A percentile compares a stretch with the other conserved stretches of the same genome.
phyloP scores from a whole-genome alignment of 2,113 vertebrate genomes.

The Notothenia rossii region DNA sequence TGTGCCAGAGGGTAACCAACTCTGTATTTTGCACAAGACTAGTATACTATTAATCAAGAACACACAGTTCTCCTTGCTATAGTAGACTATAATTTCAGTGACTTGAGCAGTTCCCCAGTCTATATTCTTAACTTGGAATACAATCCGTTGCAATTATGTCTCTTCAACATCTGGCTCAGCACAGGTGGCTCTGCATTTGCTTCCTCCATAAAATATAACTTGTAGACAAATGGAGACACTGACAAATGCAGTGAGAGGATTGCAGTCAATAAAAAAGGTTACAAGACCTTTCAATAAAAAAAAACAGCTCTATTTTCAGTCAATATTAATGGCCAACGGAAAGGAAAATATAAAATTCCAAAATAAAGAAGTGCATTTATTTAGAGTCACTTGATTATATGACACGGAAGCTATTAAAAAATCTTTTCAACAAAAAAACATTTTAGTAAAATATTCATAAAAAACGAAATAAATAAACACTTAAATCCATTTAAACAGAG shows the following conservation, averaged over 20 bases:
- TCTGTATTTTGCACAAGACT: not conserved
- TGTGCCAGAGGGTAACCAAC: not conserved
- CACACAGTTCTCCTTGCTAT: not conserved
- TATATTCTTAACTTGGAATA: not conserved
- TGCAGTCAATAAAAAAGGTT: not conserved
- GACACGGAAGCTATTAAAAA: no score
- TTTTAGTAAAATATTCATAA: no score
- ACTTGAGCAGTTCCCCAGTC: not conserved
- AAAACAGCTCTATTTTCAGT: no score
- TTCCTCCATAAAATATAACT: slow-evolving; percentile 24
- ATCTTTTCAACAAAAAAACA: no score
- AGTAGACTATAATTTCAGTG: not conserved
- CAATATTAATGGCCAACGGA: not conserved
- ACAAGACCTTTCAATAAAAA: not conserved
- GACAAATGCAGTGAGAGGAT: slow-evolving; percentile 19
- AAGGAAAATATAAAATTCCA: not conserved
- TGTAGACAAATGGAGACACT: slow-evolving; percentile 28
- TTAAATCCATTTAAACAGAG: no score
- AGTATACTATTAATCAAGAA: not conserved
- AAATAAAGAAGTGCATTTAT: no score
- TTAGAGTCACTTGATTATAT: no score
- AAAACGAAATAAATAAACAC: no score
- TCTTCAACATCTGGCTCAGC: slow-evolving; percentile 28
- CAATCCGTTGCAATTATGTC: not conserved
- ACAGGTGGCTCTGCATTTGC: slow-evolving; percentile 30